Conservation (phyloP, 2,888 invertebrate species). For the Laothoe populi region DNA sequence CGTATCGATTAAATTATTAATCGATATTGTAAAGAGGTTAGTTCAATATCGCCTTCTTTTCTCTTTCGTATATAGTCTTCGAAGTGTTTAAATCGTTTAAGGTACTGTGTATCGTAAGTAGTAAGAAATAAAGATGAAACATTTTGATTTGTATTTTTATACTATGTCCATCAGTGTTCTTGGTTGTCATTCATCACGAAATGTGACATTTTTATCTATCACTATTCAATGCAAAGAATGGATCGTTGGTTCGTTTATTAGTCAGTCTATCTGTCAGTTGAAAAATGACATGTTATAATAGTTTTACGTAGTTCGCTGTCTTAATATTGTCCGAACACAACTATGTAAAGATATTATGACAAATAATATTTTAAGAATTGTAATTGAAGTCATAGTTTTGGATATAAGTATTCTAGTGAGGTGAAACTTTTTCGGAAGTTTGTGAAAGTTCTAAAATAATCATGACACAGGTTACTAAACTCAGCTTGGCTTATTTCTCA, state of each 20-base stretch:
- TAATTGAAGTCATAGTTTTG: not conserved
- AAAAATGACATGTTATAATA: not conserved
- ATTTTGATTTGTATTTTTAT: not conserved
- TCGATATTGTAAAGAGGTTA: conserved; percentile 20
- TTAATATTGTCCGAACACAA: not conserved
- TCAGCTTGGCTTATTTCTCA: too few species aligned
- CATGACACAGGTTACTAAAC: not conserved
- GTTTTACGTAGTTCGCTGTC: not conserved
- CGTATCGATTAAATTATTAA: conserved; percentile 33
- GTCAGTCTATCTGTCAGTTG: conserved; percentile 29
- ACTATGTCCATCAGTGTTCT: not conserved
- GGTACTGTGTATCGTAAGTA: conserved; percentile 7
- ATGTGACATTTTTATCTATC: not conserved
- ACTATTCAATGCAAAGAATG: conserved; percentile 1
- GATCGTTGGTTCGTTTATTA: not conserved
- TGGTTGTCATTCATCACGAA: not conserved
- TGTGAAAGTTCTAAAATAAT: not conserved
- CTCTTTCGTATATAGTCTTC: not conserved
- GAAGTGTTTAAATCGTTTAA: conserved; percentile 9
- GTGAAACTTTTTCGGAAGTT: not conserved
- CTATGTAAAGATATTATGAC: not conserved
- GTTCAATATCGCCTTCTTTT: conserved; percentile 13
- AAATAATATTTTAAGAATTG: not conserved
- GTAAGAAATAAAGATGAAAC: not conserved
- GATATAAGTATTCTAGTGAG: not conserved